phyloP scores from a whole-genome alignment of 2,113 vertebrate genomes.

The Meleagris gallopavo region DNA sequence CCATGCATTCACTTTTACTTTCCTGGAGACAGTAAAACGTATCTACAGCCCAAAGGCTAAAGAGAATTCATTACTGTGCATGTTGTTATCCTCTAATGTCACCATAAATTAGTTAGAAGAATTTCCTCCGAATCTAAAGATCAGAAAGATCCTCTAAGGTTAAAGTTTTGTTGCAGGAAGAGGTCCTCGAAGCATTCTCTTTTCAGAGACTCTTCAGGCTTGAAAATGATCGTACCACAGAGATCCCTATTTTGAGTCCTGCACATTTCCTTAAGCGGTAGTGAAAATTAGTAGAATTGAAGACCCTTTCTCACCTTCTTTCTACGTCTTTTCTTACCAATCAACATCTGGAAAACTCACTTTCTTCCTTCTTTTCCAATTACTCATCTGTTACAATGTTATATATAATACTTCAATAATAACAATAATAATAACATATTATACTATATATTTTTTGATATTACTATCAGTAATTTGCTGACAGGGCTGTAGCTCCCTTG shows the following conservation, averaged over 20 bases:
- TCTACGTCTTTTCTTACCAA: neutral
- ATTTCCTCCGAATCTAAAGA: conserved; percentile 18
- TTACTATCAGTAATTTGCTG: neutral
- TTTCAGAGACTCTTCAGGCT: neutral
- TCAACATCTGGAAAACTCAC: neutral
- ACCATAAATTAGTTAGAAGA: conserved; percentile 48
- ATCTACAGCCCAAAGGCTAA: conserved; percentile 45
- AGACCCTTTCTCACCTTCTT: neutral
- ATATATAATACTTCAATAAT: neutral
- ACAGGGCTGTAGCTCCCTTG: no score
- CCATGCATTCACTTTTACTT: conserved; percentile 6
- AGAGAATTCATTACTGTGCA: conserved; percentile 43
- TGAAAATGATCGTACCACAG: neutral
- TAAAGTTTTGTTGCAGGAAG: conserved; percentile 20
- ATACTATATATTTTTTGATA: neutral
- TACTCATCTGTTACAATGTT: neutral
- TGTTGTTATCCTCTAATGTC: conserved; percentile 46
- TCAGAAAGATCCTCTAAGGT: conserved; percentile 25
- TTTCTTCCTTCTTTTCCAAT: neutral
- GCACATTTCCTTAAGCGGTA: neutral
- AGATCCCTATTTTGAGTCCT: neutral
- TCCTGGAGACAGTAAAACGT: conserved; percentile 40
- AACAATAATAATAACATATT: neutral
- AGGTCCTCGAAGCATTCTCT: neutral
- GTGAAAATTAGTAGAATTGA: neutral